Conservation (phyloP, 2,113 vertebrate species). For the Chloroceryle aenea region DNA sequence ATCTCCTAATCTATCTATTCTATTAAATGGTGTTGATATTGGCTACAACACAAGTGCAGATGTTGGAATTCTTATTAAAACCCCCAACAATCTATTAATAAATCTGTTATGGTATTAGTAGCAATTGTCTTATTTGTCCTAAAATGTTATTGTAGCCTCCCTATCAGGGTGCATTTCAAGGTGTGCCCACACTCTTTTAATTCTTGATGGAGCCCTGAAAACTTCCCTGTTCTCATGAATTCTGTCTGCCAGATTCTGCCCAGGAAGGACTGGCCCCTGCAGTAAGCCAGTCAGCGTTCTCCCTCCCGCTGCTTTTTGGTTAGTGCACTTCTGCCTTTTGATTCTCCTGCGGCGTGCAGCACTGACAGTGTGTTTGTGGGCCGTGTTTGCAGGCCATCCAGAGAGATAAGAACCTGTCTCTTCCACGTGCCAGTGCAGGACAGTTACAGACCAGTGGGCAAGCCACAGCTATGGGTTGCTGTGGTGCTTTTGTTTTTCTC, state of each 20-base stretch:
- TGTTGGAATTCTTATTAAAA: background rate
- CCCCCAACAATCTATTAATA: background rate
- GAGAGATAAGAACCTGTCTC: background rate
- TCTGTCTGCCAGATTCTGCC: background rate
- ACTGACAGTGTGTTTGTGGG: background rate
- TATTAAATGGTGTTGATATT: background rate
- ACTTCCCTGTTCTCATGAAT: fast-evolving
- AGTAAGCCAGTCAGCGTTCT: background rate
- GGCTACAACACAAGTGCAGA: background rate
- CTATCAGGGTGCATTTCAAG: background rate
- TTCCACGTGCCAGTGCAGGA: background rate
- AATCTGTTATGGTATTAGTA: background rate
- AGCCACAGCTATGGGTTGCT: background rate
- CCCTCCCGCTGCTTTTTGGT: background rate
- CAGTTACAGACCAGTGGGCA: background rate
- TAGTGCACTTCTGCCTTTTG: background rate
- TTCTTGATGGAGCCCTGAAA: background rate
- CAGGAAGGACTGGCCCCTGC: background rate
- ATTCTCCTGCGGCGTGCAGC: background rate
- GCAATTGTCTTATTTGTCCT: background rate
- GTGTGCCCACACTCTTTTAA: background rate
- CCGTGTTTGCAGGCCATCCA: background rate
- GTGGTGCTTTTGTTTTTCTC: background rate
- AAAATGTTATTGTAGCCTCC: background rate
- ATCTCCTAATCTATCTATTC: background rate